Evolutionary conservation across 1,140 invertebrate genomes (phyloP).

Genomic region (Drosophila equinoxialis): DNA sequence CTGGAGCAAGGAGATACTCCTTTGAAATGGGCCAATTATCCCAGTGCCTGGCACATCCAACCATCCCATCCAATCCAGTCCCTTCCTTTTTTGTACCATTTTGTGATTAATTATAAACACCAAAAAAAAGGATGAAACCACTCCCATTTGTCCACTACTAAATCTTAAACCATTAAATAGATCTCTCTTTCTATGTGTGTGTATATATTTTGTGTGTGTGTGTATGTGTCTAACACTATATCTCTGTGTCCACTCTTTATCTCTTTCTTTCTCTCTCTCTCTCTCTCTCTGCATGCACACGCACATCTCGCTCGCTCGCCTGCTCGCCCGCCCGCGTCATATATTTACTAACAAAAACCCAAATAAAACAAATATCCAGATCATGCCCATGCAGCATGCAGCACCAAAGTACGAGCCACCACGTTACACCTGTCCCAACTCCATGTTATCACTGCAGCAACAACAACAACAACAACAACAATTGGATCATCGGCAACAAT

Average conservation of each 20-base stretch:
- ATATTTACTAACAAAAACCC: background rate
- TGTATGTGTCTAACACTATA: slow-evolving; percentile 30
- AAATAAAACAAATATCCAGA: slow-evolving; percentile 52
- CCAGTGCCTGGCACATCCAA: background rate
- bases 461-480: slow-evolving; percentile 73
- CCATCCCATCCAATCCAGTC: background rate
- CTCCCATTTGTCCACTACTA: background rate
- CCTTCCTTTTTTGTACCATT: slow-evolving; percentile 28
- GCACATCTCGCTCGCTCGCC: slow-evolving; percentile 42
- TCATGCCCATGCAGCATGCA: slow-evolving; percentile 82
- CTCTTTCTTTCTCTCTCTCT: slow-evolving; percentile 57
- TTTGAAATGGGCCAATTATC: slow-evolving; percentile 46
- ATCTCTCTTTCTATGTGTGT: slow-evolving; percentile 7
- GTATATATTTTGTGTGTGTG: background rate
- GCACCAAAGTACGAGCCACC: slow-evolving; percentile 82
- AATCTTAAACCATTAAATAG: background rate
- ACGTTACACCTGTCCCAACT: slow-evolving; percentile 84
- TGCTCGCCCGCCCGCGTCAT: slow-evolving; percentile 22
- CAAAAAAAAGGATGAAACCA: background rate
- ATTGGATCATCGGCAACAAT: slow-evolving; percentile 84
- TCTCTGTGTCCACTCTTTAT: slow-evolving; percentile 55
- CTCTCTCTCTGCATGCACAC: slow-evolving; percentile 58
- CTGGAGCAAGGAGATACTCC: slow-evolving; percentile 78
- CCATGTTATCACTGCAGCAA: slow-evolving; percentile 83
- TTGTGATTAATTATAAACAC: slow-evolving; percentile 42